Conservation (phyloP, 2,888 invertebrate species). For the Ormyrus pomaceus region DNA sequence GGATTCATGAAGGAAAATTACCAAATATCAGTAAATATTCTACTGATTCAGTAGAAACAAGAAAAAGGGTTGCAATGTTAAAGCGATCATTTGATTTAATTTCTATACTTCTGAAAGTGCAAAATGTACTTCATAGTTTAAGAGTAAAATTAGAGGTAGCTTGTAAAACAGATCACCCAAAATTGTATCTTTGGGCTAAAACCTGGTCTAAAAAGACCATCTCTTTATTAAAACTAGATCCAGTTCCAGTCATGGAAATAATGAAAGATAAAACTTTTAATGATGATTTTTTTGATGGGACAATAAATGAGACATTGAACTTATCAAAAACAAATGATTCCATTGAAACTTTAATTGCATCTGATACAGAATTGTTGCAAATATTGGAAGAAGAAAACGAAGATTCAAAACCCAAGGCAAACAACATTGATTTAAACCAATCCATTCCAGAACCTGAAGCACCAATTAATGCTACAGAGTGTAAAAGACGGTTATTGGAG, state of each 20-base stretch:
- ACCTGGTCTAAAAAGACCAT: constrained; percentile 83
- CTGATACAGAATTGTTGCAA: constrained; percentile 73
- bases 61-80: constrained; percentile 77
- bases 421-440: constrained; percentile 61
- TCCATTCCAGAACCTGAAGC: constrained; percentile 87
- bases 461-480: constrained; percentile 87
- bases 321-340: constrained; percentile 68
- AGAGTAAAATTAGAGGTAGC: constrained; percentile 87
- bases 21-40: constrained; percentile 74
- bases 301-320: constrained; percentile 62
- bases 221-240: constrained; percentile 64
- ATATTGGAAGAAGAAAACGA: constrained; percentile 73
- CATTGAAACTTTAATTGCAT: constrained; percentile 71
- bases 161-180: constrained; percentile 88
- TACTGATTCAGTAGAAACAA: neutral
- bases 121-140: constrained; percentile 84
- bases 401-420: constrained; percentile 63
- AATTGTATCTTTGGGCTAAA: constrained; percentile 91
- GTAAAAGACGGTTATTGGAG: constrained; percentile 85
- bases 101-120: constrained; percentile 83
- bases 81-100: constrained; percentile 86
- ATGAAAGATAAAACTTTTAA: constrained; percentile 62
- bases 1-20: constrained; percentile 89
- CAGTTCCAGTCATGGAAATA: constrained; percentile 69
- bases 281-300: constrained; percentile 23